Base-by-base conservation (phyloP, 2,888 invertebrate genomes). In the Bimastos eiseni region DNA sequence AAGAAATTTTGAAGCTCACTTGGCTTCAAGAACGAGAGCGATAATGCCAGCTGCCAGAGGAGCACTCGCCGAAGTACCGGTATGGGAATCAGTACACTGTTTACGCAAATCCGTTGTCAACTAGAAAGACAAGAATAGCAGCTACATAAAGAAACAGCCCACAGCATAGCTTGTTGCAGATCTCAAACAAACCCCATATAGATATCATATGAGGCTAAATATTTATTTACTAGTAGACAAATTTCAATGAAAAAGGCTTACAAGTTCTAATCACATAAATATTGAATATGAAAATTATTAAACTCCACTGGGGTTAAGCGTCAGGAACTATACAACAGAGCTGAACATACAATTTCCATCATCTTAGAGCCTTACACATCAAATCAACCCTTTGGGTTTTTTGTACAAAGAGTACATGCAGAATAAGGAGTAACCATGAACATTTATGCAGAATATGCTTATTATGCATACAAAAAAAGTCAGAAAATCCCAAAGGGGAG, bases 41-140 rank as follows among this genome's bases (percentile, higher is more conserved):
- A 95, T 95, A 83, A 96, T 95, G 11, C 96, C 96, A 41, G 96
- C 96, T 34, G 96, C 96, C 86, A 96, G 93, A 5, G 96, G 96
- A 30, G 96, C 96, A 90, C 95, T 95, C 11, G 96, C 96, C 21
- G 96, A 96, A 0, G 96, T 96, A 8, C 96, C 96, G 3, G 99
- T 96, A 93, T 96, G 96, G 88, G 94, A 94, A 91, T 95, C 95
- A n/a, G 96, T 99, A 95, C 99, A 99, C 90, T 97, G 97, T 95
- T 98, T 97, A 94, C 98, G 98, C 91, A 99, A 96, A 95, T 99
- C 99, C 89, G 99, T 99, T 38, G 99, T 99, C 34, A 95, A 94
- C 95, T 95, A 92, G 19, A 44, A 86, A 34, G 30, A 70, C 30
- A 70, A 70, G n/a, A 8, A n/a, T 70, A n/a, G 13, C n/a, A 70